Evolutionary conservation across 2,113 vertebrate species (phyloP).

Genomic region (Psittacara wagleri): DNA sequence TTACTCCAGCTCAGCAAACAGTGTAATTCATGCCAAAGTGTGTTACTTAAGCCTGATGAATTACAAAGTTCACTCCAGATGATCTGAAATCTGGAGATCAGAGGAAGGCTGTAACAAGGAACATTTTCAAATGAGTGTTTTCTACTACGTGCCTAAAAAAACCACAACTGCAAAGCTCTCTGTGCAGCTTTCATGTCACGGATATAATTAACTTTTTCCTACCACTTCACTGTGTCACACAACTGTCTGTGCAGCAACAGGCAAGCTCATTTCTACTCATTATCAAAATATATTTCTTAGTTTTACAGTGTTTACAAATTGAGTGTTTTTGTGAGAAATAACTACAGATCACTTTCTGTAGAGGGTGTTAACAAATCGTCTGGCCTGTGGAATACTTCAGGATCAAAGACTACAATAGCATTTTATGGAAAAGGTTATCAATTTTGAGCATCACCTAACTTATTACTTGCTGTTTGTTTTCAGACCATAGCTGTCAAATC

Average conservation of each 20-base stretch:
- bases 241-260: background rate
- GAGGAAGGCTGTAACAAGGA: background rate
- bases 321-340: background rate
- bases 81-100: background rate
- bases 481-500: background rate
- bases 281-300: background rate
- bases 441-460: background rate
- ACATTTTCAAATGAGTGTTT: background rate
- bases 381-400: background rate
- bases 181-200: background rate
- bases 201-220: background rate
- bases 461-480: background rate
- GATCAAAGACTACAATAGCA: background rate
- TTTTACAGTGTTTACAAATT: background rate
- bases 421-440: background rate
- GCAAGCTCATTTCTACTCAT: background rate
- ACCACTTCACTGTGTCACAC: background rate
- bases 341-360: background rate
- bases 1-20: slow-evolving; percentile 28
- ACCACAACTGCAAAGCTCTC: background rate
- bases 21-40: slow-evolving; percentile 24
- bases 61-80: slow-evolving; percentile 1
- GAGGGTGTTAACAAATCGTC: background rate
- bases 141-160: background rate
- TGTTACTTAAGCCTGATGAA: background rate